Conservation (phyloP, 2,113 vertebrate genomes). For the Cyphomyrus plagiostoma region DNA sequence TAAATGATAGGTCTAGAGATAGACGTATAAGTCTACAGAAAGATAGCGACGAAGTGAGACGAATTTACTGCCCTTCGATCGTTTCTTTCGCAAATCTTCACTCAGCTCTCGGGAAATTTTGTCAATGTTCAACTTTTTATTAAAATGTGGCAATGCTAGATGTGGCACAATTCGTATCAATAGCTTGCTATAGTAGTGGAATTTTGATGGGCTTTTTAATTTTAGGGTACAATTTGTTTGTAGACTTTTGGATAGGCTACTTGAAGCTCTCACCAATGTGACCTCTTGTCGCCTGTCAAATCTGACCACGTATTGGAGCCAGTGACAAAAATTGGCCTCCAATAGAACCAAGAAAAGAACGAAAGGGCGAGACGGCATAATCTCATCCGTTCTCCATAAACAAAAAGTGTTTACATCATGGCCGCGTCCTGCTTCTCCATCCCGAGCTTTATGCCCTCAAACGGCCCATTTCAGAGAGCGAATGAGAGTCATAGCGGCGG, state of each 20-base stretch:
- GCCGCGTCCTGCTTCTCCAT: conserved; percentile 34
- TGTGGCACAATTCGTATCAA: background rate
- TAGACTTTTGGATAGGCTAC: conserved; percentile 5
- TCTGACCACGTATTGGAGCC: conserved; percentile 62
- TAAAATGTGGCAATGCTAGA: background rate
- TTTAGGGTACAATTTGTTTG: background rate
- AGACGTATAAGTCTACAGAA: background rate
- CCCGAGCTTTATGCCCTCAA: conserved; percentile 43
- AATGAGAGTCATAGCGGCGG: background rate
- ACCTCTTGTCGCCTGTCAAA: conserved; percentile 43
- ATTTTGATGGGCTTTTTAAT: background rate
- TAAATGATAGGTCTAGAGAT: background rate
- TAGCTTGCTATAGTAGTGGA: background rate
- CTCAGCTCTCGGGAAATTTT: background rate
- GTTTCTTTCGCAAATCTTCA: background rate
- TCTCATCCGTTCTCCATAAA: conserved; percentile 65
- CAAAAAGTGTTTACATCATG: conserved; percentile 60
- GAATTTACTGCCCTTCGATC: background rate
- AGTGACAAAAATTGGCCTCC: conserved; percentile 55
- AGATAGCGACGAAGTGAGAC: background rate
- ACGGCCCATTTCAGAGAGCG: conserved; percentile 34
- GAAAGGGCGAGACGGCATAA: conserved; percentile 51
- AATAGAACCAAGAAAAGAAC: conserved; percentile 55
- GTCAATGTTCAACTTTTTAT: background rate
- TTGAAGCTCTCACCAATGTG: conserved; percentile 34